Base-by-base conservation (phyloP, 2,888 invertebrate genomes). In the Diarsia mendica region DNA sequence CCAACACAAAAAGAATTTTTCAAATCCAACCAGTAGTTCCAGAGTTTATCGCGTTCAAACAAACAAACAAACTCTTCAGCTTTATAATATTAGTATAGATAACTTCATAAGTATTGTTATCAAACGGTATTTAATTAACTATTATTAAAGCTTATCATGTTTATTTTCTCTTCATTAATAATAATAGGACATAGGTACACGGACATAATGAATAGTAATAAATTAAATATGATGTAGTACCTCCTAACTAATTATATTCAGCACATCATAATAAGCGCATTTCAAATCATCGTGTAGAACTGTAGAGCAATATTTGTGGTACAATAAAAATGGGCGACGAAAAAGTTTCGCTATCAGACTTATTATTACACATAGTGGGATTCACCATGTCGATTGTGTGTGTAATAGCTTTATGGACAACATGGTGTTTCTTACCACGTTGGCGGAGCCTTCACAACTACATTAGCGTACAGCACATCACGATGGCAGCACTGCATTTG, bases 381-480 rank as follows among this genome's bases (percentile, higher is more conserved):
- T 13, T 53, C 15, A 13, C 0, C 8, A n/a, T 77, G 60, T 77
- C 84, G 39, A 4, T 74, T 39, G 28, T 70, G 18, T 70, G 74
- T 70, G 72, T 77, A 28, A 72, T 86, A 70, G 65, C 69, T 2
- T 44, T 85, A 23, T 85, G 87, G 87, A 71, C 64, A 1, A 82
- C 88, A 0, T 89, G 90, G 90, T 85, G 66, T 18, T 51, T 88
- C 6, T 61, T 89, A 48, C 86, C 86, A n/a, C 77, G 75, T n/a
- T 89, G 89, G 89, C 83, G 90, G 49, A 87, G 82, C n/a, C 68
- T 89, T 13, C 85, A 88, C 23, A 86, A 89, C 79, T 89, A 85
- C 70, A 77, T 88, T 70, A 82, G 67, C 64, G 74, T 85, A 15
- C 85, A 85, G n/a, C 85, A 88, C 46, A 85, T 89, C n/a, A 72